These are phyloP conservation scores for Craseonycteris thonglongyai DNA, from an alignment of 2,113 vertebrate genomes.

Conservation along the genomic window DNA sequence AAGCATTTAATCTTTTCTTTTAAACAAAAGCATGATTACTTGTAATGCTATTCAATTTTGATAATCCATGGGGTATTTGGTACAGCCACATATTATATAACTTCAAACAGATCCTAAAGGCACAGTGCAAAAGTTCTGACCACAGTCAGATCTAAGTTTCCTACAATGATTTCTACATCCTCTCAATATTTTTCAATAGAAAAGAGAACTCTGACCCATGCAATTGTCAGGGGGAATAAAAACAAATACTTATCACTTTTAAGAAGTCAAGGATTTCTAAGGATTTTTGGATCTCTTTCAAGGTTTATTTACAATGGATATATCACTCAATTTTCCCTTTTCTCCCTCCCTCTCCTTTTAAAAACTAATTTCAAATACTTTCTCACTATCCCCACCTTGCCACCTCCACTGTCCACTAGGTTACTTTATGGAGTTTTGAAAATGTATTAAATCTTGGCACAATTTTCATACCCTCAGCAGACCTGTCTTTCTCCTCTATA, in stretches of 20 bases:
- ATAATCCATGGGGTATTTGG: neutral
- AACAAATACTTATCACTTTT: slow-evolving; percentile 31
- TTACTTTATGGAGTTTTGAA: neutral
- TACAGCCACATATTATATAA: neutral
- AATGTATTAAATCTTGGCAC: neutral
- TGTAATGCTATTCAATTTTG: neutral
- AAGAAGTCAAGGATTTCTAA: slow-evolving; percentile 61
- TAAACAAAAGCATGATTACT: neutral
- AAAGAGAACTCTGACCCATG: slow-evolving; percentile 33
- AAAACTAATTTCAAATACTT: slow-evolving; percentile 19
- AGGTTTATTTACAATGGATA: slow-evolving; percentile 40
- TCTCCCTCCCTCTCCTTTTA: neutral
- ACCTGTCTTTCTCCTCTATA: neutral
- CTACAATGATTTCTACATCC: slow-evolving; percentile 35
- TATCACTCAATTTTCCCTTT: neutral
- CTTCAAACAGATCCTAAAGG: neutral
- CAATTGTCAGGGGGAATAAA: neutral
- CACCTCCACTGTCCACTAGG: neutral
- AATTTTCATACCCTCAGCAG: neutral
- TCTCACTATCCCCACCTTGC: neutral
- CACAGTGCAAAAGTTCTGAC: neutral
- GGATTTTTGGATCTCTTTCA: slow-evolving; percentile 38
- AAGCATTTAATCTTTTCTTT: neutral
- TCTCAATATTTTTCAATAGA: slow-evolving; percentile 33
- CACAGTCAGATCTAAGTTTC: neutral